Evolutionary conservation across 2,888 invertebrate species (phyloP).

Genomic region (Endomychus coccineus): DNA sequence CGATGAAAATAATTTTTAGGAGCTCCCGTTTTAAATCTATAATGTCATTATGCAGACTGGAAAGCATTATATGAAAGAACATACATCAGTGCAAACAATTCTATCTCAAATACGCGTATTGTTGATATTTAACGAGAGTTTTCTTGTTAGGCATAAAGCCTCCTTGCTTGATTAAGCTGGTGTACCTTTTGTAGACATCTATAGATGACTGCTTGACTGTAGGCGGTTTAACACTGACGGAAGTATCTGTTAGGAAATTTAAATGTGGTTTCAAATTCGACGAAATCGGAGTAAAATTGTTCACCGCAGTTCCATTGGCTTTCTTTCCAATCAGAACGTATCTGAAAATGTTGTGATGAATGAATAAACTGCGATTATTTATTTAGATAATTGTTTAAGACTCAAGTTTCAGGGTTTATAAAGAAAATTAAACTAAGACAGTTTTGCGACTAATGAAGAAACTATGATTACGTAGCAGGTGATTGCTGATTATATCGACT

Average conservation of each 20-base stretch:
- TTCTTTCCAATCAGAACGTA: slow-evolving; percentile 60
- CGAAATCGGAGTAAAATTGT: slow-evolving; percentile 44
- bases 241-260: slow-evolving; percentile 57
- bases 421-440: too few relatives aligned
- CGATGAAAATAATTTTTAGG: too few relatives aligned
- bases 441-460: too few relatives aligned
- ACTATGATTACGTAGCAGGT: too few relatives aligned
- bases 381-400: not conserved
- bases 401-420: not conserved
- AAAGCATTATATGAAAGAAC: too few relatives aligned
- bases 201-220: slow-evolving; percentile 54
- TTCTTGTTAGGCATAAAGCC: slow-evolving; percentile 44
- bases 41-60: too few relatives aligned
- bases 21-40: too few relatives aligned
- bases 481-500: too few relatives aligned
- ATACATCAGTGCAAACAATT: slow-evolving; percentile 5
- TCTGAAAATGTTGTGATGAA: slow-evolving; percentile 41
- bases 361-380: too few relatives aligned
- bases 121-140: slow-evolving; percentile 46
- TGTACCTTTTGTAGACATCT: slow-evolving; percentile 64
- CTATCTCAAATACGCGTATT: slow-evolving; percentile 39
- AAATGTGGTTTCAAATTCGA: slow-evolving; percentile 55
- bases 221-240: slow-evolving; percentile 58
- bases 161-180: slow-evolving; percentile 49
- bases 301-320: slow-evolving; percentile 47